Percentiles rank a stretch among this genome's conserved stretches.
phyloP scores from a whole-genome alignment of 1,140 invertebrate species.

The Nymphalis io region DNA sequence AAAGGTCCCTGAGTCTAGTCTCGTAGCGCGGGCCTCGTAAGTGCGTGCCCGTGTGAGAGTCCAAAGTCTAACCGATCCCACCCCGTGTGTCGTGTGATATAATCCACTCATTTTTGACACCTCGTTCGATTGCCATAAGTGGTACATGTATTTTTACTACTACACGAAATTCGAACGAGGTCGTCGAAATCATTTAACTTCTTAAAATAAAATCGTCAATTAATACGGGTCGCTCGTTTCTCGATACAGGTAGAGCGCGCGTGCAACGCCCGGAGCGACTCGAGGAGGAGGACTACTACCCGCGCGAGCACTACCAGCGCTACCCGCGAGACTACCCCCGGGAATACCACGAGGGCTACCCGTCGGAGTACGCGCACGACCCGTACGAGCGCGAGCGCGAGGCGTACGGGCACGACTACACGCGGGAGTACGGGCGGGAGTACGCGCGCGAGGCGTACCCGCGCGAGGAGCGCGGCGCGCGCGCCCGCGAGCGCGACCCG shows the following conservation, averaged over 20 bases:
- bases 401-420: slow-evolving; percentile 67
- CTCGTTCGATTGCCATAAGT: background rate
- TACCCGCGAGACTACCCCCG: slow-evolving; percentile 67
- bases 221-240: background rate
- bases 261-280: slow-evolving; percentile 67
- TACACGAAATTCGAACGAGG: background rate
- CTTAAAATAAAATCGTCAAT: background rate
- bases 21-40: slow-evolving; percentile 58
- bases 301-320: slow-evolving; percentile 66
- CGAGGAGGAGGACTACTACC: slow-evolving; percentile 78
- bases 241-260: slow-evolving; percentile 60
- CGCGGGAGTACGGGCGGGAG: slow-evolving; percentile 56
- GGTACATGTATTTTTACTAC: background rate
- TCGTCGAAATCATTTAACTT: background rate
- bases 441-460: slow-evolving; percentile 58
- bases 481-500: slow-evolving; percentile 59
- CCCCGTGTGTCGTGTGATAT: slow-evolving; percentile 40
- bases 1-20: slow-evolving; percentile 56
- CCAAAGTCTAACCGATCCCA: slow-evolving; percentile 29
- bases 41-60: slow-evolving; percentile 52
- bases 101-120: slow-evolving; percentile 4
- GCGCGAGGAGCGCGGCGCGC: slow-evolving; percentile 48
- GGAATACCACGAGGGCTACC: slow-evolving; percentile 61
- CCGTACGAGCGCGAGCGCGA: slow-evolving; percentile 56
- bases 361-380: slow-evolving; percentile 53